Evolutionary conservation across 2,888 invertebrate genomes (phyloP).

Genomic region (Allygus modestus): DNA sequence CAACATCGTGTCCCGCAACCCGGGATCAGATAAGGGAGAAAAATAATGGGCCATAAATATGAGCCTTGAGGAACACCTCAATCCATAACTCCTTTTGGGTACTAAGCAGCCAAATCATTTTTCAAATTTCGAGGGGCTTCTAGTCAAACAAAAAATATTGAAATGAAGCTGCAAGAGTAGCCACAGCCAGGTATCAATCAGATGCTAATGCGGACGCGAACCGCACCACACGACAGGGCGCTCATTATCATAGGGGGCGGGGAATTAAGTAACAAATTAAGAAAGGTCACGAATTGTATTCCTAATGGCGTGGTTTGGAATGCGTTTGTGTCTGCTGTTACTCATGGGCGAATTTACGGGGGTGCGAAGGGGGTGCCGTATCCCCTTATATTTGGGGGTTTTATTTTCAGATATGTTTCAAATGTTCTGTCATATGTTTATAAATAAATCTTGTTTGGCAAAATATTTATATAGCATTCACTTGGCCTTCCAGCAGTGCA

Average conservation of each 20-base stretch:
- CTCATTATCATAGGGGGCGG: neutral
- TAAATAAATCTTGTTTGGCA: no score
- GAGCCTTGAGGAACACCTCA: constrained; percentile 38
- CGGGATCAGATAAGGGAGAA: constrained; percentile 30
- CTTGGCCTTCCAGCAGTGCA: no score
- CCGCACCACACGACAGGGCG: neutral
- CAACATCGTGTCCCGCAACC: neutral
- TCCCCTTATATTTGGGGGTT: no score
- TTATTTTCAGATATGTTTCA: no score
- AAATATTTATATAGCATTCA: no score
- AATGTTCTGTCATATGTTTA: no score
- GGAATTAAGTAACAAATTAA: constrained; percentile 1
- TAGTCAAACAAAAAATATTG: constrained; percentile 55
- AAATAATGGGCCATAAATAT: constrained; percentile 45
- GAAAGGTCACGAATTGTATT: constrained; percentile 1
- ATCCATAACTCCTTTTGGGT: constrained; percentile 52
- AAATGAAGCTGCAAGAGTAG: constrained; percentile 56
- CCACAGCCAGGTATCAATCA: constrained; percentile 42
- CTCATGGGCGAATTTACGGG: no score
- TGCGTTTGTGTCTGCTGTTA: no score
- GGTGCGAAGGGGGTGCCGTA: no score
- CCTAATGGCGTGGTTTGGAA: neutral
- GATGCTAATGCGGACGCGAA: neutral
- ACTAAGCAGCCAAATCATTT: constrained; percentile 55
- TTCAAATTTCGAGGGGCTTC: constrained; percentile 52